These are phyloP conservation scores for Sebastiscus tertius DNA, from an alignment of 2,797 vertebrate genomes.

Conservation along the genomic window DNA sequence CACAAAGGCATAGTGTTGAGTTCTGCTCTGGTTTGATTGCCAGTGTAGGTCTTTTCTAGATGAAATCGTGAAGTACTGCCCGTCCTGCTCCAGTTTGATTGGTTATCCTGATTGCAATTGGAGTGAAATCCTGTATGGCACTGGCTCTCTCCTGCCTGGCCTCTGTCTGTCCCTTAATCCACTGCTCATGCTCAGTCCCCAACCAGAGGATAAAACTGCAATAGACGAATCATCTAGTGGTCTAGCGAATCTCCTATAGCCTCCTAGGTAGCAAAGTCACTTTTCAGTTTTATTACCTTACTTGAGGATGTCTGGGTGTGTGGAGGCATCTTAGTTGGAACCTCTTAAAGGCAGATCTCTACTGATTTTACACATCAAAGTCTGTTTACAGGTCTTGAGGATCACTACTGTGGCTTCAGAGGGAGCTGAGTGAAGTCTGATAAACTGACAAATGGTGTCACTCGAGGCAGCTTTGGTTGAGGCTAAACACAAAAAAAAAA, in stretches of 20 bases:
- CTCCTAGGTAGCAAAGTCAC: background rate
- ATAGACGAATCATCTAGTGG: background rate
- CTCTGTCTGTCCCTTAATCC: background rate
- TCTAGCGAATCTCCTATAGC: background rate
- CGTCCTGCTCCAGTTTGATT: slow-evolving; percentile 47
- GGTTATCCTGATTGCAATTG: slow-evolving; percentile 56
- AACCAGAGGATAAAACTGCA: background rate
- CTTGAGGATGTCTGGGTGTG: background rate
- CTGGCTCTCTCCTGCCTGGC: background rate
- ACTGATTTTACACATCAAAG: background rate
- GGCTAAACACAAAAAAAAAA: background rate
- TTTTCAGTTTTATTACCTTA: background rate
- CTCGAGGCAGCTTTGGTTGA: background rate
- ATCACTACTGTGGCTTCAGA: background rate
- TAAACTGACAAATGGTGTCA: background rate
- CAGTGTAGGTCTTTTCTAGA: slow-evolving; percentile 8
- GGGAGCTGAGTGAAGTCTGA: background rate
- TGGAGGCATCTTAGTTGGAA: background rate
- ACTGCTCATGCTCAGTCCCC: background rate
- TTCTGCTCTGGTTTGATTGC: slow-evolving; percentile 50
- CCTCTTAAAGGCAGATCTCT: background rate
- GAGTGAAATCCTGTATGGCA: slow-evolving; percentile 18
- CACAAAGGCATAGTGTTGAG: background rate
- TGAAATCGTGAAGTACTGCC: slow-evolving; percentile 39
- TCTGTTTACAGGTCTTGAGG: background rate